Percentiles rank a stretch among this genome's conserved stretches.
These are phyloP conservation scores for Oriolus oriolus DNA, from an alignment of 2,113 vertebrate genomes.

Conservation along the genomic window DNA sequence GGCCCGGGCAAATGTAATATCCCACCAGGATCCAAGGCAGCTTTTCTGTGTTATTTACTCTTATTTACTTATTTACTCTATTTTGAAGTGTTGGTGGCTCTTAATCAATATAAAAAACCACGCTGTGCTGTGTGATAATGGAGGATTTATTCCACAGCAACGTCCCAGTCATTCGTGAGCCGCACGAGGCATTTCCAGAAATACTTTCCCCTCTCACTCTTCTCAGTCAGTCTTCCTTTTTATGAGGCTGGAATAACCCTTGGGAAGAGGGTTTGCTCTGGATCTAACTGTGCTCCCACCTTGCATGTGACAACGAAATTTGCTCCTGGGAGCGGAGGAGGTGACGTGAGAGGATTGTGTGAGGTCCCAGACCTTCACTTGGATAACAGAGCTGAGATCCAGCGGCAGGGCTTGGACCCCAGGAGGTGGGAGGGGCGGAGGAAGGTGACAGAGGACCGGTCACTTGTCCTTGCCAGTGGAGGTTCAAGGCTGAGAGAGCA, in stretches of 20 bases:
- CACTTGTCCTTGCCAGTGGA: neutral
- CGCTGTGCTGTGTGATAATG: neutral
- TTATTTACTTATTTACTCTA: neutral
- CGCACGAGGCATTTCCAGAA: neutral
- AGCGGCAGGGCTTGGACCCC: neutral
- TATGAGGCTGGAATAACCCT: neutral
- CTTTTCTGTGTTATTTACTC: neutral
- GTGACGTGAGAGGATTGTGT: rapidly evolving
- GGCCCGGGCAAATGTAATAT: neutral
- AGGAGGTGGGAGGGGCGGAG: neutral
- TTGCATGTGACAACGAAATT: neutral
- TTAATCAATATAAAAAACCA: neutral
- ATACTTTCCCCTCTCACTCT: neutral
- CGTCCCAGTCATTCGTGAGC: rapidly evolving
- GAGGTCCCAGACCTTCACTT: neutral
- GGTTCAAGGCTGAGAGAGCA: neutral
- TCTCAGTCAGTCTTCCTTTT: neutral
- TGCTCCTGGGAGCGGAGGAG: neutral
- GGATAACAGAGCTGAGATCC: neutral
- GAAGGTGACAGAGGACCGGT: neutral
- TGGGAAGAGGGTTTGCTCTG: neutral
- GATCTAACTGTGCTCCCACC: neutral
- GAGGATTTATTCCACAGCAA: neutral
- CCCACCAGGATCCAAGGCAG: neutral
- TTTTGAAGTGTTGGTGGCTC: neutral